A percentile compares a stretch with the other conserved stretches of the same genome.
These are phyloP conservation scores for Enhydra lutris DNA, from an alignment of 2,113 vertebrate species.

Conservation along the genomic window DNA sequence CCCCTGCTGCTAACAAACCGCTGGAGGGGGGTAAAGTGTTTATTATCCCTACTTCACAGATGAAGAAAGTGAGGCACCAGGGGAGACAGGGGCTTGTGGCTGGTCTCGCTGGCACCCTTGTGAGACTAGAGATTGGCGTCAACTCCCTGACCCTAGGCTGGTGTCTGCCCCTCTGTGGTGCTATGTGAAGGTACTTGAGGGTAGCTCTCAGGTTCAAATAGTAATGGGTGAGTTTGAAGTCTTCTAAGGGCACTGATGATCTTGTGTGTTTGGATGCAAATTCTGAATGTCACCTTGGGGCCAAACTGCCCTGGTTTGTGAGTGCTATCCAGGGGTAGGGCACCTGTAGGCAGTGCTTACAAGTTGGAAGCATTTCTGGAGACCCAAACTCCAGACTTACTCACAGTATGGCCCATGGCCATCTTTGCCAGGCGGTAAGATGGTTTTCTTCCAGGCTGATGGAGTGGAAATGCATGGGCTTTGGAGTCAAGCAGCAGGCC, in stretches of 20 bases:
- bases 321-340: background rate
- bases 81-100: background rate
- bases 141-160: background rate
- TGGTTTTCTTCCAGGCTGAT: background rate
- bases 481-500: background rate
- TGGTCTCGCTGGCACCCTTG: background rate
- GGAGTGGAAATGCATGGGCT: background rate
- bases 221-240: background rate
- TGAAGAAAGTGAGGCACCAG: background rate
- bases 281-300: background rate
- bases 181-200: background rate
- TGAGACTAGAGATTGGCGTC: background rate
- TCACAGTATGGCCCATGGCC: background rate
- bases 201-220: background rate
- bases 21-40: background rate
- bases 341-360: background rate
- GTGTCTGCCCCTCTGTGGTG: background rate
- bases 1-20: background rate
- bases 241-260: background rate
- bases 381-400: background rate
- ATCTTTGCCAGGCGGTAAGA: background rate
- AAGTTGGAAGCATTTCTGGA: background rate
- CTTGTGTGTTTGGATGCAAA: background rate
- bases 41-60: conserved; percentile 27
- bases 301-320: background rate